Evolutionary conservation across 1,140 invertebrate genomes (phyloP).

Genomic region (Armadillidium nasatum): DNA sequence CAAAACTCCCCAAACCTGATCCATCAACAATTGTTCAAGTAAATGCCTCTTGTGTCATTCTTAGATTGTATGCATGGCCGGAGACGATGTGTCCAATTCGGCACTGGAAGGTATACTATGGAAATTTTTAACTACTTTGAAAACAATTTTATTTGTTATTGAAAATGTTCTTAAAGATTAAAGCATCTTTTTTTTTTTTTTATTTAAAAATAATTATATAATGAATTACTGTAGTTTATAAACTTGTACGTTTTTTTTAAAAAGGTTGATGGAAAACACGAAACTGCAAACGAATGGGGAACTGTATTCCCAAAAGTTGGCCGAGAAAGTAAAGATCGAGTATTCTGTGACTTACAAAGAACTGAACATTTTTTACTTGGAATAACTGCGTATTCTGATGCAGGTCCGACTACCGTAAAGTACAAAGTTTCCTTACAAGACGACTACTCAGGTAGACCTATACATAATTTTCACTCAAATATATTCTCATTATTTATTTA

Average conservation of each 20-base stretch:
- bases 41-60: conserved; percentile 36
- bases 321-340: conserved; percentile 1
- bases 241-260: background rate
- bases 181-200: too few relatives aligned
- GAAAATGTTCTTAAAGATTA: too few relatives aligned
- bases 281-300: conserved; percentile 22
- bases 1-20: conserved; percentile 26
- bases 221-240: too few relatives aligned
- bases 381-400: conserved; percentile 21
- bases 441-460: background rate
- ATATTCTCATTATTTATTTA: background rate
- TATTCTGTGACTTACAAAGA: conserved; percentile 24
- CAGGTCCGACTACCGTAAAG: conserved; percentile 19
- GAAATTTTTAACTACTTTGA: too few relatives aligned
- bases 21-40: conserved; percentile 35
- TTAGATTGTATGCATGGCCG: conserved; percentile 39
- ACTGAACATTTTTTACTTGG: conserved; percentile 13
- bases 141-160: too few relatives aligned
- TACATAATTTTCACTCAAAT: background rate
- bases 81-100: conserved; percentile 37
- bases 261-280: conserved; percentile 25
- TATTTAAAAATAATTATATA: background rate
- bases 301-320: conserved; percentile 14
- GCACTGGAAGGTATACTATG: conserved; percentile 33
- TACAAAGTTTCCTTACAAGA: conserved; percentile 17